Percentiles rank a stretch among this genome's conserved stretches.
These are phyloP conservation scores for Telmatherina bonti DNA, from an alignment of 2,797 vertebrate genomes.

Conservation along the genomic window DNA sequence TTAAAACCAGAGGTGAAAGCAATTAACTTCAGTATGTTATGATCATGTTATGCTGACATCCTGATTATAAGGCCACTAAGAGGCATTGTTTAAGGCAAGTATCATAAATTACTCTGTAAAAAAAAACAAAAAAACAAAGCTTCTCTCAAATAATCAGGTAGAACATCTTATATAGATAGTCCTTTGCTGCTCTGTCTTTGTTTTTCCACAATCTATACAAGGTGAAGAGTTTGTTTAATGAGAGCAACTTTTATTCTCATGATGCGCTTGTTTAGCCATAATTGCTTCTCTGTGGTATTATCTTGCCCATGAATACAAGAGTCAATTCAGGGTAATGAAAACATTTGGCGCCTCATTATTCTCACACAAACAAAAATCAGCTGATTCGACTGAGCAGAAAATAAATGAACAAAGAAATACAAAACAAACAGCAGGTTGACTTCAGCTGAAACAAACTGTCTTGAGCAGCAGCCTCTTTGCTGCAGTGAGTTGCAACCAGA, in stretches of 20 bases:
- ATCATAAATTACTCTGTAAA: slow-evolving; percentile 12
- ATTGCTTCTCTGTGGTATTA: slow-evolving; percentile 63
- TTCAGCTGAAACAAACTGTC: slow-evolving; percentile 28
- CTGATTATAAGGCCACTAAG: slow-evolving; percentile 35
- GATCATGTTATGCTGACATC: slow-evolving; percentile 43
- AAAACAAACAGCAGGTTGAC: slow-evolving; percentile 20
- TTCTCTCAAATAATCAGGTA: slow-evolving; percentile 18
- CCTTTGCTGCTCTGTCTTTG: slow-evolving; percentile 11
- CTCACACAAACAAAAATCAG: slow-evolving; percentile 39
- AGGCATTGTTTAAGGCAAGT: slow-evolving; percentile 28
- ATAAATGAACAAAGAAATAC: background rate
- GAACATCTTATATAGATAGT: slow-evolving; percentile 16
- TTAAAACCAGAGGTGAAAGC: slow-evolving; percentile 48
- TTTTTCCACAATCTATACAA: slow-evolving; percentile 33
- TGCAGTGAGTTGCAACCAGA: slow-evolving; percentile 45
- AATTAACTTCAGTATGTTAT: slow-evolving; percentile 63
- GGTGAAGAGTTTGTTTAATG: slow-evolving; percentile 55
- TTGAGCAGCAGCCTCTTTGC: slow-evolving; percentile 19
- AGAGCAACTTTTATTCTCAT: slow-evolving; percentile 60
- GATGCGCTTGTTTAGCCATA: slow-evolving; percentile 54
- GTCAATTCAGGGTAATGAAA: slow-evolving; percentile 63
- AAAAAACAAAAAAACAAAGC: slow-evolving; percentile 8
- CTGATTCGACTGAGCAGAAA: slow-evolving; percentile 22
- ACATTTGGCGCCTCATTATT: slow-evolving; percentile 55
- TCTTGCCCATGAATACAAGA: slow-evolving; percentile 42